phyloP scores from a whole-genome alignment of 2,888 invertebrate species.

The Nysson spinosus region DNA sequence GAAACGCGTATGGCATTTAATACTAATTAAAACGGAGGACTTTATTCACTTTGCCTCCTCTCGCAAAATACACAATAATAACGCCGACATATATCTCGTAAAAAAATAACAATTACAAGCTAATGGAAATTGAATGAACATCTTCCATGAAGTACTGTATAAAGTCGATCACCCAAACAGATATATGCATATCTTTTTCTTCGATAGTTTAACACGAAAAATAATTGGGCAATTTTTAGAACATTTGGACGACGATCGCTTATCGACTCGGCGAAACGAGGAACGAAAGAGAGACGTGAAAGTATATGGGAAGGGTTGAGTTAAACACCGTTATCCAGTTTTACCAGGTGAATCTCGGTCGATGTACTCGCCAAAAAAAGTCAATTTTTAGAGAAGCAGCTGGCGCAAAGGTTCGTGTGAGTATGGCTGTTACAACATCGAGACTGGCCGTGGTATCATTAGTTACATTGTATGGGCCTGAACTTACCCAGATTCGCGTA shows the following conservation, averaged over 20 bases:
- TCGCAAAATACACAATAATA: too few relatives aligned
- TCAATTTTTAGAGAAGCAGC: conserved; percentile 38
- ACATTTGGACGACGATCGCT: conserved; percentile 22
- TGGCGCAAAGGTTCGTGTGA: conserved; percentile 60
- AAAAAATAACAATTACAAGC: too few relatives aligned
- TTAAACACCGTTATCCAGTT: conserved; percentile 47
- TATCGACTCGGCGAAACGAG: conserved; percentile 49
- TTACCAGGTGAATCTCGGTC: conserved; percentile 20
- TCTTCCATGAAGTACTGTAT: too few relatives aligned
- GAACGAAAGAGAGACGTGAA: conserved; percentile 10
- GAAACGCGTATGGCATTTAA: conserved; percentile 39
- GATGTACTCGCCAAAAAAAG: conserved; percentile 23
- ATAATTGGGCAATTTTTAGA: not conserved
- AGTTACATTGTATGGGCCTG: conserved; percentile 77
- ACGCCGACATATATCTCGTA: too few relatives aligned
- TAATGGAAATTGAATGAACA: too few relatives aligned
- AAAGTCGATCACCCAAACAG: not conserved
- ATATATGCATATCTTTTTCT: too few relatives aligned
- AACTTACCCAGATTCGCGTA: conserved; percentile 89
- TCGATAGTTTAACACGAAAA: too few relatives aligned
- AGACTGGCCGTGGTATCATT: conserved; percentile 59
- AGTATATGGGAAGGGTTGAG: conserved; percentile 8
- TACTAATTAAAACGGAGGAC: too few relatives aligned
- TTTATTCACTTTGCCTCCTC: too few relatives aligned
- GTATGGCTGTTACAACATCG: conserved; percentile 64